These are phyloP conservation scores for Sprattus sprattus DNA, from an alignment of 2,113 vertebrate genomes.

Conservation along the genomic window DNA sequence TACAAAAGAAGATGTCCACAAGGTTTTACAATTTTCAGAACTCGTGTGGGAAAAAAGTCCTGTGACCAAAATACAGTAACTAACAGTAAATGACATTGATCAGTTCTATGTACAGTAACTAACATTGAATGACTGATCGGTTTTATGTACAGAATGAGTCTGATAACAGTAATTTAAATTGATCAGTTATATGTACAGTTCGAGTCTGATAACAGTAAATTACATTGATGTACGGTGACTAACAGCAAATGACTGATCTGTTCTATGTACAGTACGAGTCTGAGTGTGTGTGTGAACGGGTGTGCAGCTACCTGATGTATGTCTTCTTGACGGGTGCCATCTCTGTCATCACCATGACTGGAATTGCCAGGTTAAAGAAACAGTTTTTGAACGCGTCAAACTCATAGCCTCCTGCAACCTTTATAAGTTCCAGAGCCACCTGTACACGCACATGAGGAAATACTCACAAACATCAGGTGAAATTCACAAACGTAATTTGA, in stretches of 20 bases:
- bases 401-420: conserved; percentile 81
- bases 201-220: background rate
- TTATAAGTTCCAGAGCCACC: conserved; percentile 94
- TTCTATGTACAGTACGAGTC: background rate
- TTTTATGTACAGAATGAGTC: no score
- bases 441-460: conserved; percentile 50
- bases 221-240: background rate
- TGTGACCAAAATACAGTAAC: background rate
- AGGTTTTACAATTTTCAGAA: no score
- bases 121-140: no score
- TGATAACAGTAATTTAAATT: no score
- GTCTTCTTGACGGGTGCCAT: conserved; percentile 85
- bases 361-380: conserved; percentile 97
- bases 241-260: no score
- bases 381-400: conserved; percentile 94
- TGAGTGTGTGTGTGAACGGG: background rate
- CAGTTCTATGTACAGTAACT: no score
- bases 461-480: background rate
- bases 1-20: no score
- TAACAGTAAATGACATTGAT: background rate
- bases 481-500: background rate
- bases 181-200: no score
- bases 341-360: conserved; percentile 90
- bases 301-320: conserved; percentile 80
- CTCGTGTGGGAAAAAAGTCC: background rate